These are phyloP conservation scores for Cantharis flavilabris DNA, from an alignment of 2,888 invertebrate genomes.

Conservation along the genomic window DNA sequence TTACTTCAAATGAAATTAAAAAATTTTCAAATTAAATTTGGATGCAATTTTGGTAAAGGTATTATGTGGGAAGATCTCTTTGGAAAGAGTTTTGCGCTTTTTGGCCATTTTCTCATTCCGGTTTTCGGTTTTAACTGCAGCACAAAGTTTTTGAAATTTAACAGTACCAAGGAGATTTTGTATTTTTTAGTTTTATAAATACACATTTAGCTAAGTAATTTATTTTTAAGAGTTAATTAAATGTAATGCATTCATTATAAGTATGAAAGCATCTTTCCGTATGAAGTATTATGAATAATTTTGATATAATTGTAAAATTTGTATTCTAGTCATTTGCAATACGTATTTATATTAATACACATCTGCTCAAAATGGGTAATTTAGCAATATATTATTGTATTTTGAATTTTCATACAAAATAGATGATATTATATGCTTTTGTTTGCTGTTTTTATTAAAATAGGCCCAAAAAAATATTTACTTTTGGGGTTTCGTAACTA, in stretches of 20 bases:
- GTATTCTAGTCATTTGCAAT: constrained; percentile 48
- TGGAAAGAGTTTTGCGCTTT: background rate
- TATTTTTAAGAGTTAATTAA: background rate
- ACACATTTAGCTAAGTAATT: background rate
- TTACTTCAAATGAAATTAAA: background rate
- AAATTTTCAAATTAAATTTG: no score
- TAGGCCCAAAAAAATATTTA: no score
- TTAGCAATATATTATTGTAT: constrained; percentile 39
- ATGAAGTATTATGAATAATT: constrained; percentile 29
- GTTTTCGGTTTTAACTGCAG: background rate
- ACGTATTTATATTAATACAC: constrained; percentile 43
- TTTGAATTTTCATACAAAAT: constrained; percentile 39
- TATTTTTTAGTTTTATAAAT: background rate
- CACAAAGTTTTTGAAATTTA: background rate
- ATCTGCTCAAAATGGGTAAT: constrained; percentile 45
- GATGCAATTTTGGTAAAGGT: no score
- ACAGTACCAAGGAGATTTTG: background rate
- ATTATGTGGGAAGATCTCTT: background rate
- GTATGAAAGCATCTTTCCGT: constrained; percentile 21
- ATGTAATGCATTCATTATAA: constrained; percentile 4
- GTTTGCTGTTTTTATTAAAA: background rate
- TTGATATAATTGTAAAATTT: constrained; percentile 40
- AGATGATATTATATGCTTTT: constrained; percentile 34
- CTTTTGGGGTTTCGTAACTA: no score
- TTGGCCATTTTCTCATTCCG: background rate